phyloP scores from a whole-genome alignment of 2,888 invertebrate genomes.

The Agrotis clavis region DNA sequence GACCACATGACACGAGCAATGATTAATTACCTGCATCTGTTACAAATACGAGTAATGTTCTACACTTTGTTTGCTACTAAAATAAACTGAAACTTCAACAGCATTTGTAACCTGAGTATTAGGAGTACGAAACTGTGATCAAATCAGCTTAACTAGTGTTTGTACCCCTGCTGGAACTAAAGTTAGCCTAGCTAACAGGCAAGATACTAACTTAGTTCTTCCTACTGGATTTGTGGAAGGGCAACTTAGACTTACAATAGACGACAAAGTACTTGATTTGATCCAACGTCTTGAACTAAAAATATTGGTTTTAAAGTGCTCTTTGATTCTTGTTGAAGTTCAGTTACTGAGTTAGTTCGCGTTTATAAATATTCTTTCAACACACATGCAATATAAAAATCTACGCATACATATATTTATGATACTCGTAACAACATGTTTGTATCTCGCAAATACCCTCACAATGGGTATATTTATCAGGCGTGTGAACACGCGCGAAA shows the following conservation, averaged over 20 bases:
- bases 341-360: not conserved
- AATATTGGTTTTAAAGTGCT: conserved; percentile 42
- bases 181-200: conserved; percentile 52
- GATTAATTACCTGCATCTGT: conserved; percentile 48
- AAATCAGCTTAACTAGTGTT: conserved; percentile 57
- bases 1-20: conserved; percentile 23
- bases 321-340: conserved; percentile 26
- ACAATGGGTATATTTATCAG: conserved; percentile 50
- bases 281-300: conserved; percentile 33
- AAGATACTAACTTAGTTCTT: conserved; percentile 59
- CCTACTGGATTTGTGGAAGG: conserved; percentile 40
- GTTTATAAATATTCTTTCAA: conserved; percentile 3
- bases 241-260: conserved; percentile 45
- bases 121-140: conserved; percentile 52
- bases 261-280: conserved; percentile 43
- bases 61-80: conserved; percentile 32
- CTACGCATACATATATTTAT: conserved; percentile 24
- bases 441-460: conserved; percentile 29
- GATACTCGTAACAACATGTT: conserved; percentile 41
- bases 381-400: conserved; percentile 15
- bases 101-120: conserved; percentile 41
- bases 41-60: conserved; percentile 31
- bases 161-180: conserved; percentile 49
- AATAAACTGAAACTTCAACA: conserved; percentile 31
- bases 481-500: conserved; percentile 58